Conservation (phyloP, 2,113 vertebrate genomes). For the Etia nguti region DNA sequence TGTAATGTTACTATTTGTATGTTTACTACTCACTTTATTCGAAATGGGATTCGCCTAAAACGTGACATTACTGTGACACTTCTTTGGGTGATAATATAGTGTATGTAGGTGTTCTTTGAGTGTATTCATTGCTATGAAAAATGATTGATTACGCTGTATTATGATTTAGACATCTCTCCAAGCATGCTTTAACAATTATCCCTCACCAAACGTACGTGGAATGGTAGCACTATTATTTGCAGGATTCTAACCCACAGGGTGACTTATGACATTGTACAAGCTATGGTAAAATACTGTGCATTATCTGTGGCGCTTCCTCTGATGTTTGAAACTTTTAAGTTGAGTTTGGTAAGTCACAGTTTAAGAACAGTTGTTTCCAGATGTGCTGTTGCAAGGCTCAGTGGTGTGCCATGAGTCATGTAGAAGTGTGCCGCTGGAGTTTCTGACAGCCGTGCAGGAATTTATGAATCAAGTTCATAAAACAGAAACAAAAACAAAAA, state of each 20-base stretch:
- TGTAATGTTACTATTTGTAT: slow-evolving; percentile 3
- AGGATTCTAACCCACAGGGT: neutral
- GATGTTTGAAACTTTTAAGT: neutral
- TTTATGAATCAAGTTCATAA: neutral
- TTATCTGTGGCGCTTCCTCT: neutral
- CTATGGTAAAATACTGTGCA: neutral
- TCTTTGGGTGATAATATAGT: neutral
- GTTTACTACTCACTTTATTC: neutral
- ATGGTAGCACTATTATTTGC: neutral
- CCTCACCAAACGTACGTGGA: neutral
- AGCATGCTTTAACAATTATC: neutral
- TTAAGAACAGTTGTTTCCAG: neutral
- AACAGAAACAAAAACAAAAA: neutral
- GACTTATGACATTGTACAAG: neutral
- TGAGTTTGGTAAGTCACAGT: neutral
- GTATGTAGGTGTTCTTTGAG: neutral
- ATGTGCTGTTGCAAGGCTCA: no score
- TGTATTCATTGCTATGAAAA: neutral
- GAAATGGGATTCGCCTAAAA: neutral
- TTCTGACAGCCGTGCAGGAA: neutral
- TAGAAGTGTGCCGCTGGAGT: neutral
- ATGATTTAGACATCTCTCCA: neutral
- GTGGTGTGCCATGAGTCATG: neutral
- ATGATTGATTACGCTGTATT: neutral
- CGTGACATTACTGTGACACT: neutral